A percentile compares a stretch with the other conserved stretches of the same genome.
Evolutionary conservation across 2,888 invertebrate species (phyloP).

Genomic region (Chloroclystis v-ata): DNA sequence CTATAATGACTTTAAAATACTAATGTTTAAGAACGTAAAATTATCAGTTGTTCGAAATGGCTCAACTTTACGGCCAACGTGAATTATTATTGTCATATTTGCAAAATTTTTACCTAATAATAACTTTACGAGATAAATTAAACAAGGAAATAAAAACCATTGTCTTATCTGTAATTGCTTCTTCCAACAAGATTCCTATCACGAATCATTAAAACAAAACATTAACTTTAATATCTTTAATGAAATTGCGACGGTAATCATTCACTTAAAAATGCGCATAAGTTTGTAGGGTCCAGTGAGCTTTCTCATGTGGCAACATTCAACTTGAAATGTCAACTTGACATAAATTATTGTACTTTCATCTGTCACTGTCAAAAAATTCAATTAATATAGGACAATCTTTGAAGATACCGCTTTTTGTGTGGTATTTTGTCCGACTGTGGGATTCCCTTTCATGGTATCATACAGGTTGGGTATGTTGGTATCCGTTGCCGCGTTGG

Average conservation of each 20-base stretch:
- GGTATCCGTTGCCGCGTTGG: too few relatives aligned
- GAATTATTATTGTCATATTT: too few relatives aligned
- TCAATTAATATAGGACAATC: neutral
- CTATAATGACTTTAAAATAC: too few relatives aligned
- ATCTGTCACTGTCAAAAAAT: neutral
- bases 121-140: neutral
- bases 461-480: too few relatives aligned
- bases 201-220: conserved; percentile 1
- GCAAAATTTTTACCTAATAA: neutral
- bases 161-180: neutral
- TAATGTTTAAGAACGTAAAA: too few relatives aligned
- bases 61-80: too few relatives aligned
- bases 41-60: too few relatives aligned
- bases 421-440: too few relatives aligned
- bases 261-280: conserved; percentile 26
- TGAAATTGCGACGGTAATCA: conserved; percentile 18
- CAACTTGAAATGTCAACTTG: conserved; percentile 11
- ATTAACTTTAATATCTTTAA: conserved; percentile 11
- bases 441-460: too few relatives aligned
- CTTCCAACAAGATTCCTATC: neutral
- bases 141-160: neutral
- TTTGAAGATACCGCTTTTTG: neutral
- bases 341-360: neutral
- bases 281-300: conserved; percentile 19
- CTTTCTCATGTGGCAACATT: conserved; percentile 4